Evolutionary conservation across 2,797 vertebrate genomes (phyloP).

Genomic region (Crocidura indochinensis): DNA sequence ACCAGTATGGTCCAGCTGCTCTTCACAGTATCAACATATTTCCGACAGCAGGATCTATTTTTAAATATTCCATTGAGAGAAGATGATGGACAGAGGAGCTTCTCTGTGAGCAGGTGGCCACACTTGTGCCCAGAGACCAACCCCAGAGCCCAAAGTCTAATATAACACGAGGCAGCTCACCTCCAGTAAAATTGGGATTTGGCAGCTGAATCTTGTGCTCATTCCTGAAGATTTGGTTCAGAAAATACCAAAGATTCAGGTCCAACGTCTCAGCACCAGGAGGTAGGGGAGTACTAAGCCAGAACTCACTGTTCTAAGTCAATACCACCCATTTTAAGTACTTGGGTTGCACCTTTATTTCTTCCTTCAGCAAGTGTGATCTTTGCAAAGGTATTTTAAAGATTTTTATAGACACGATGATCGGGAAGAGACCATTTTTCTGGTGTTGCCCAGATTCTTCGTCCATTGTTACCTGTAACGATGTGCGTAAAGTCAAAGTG

Average conservation of each 20-base stretch:
- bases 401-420: not conserved
- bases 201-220: constrained; percentile 57
- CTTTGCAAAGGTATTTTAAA: not conserved
- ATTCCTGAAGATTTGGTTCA: constrained; percentile 54
- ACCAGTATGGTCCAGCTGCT: not conserved
- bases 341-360: not conserved
- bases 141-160: not conserved
- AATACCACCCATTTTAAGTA: not conserved
- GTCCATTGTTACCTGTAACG: not conserved
- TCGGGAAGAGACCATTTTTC: not conserved
- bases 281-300: no score
- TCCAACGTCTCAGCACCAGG: not conserved
- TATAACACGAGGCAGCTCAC: not conserved
- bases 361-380: not conserved
- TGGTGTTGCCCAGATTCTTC: not conserved
- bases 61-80: not conserved
- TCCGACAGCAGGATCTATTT: not conserved
- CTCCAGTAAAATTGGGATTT: constrained; percentile 28
- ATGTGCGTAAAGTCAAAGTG: not conserved
- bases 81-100: not conserved
- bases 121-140: not conserved
- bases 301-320: not conserved
- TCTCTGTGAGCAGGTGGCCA: not conserved
- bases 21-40: not conserved
- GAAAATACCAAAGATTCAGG: constrained; percentile 69